Evolutionary conservation across 2,888 invertebrate species (phyloP).

Genomic region (Cotesia congregata): DNA sequence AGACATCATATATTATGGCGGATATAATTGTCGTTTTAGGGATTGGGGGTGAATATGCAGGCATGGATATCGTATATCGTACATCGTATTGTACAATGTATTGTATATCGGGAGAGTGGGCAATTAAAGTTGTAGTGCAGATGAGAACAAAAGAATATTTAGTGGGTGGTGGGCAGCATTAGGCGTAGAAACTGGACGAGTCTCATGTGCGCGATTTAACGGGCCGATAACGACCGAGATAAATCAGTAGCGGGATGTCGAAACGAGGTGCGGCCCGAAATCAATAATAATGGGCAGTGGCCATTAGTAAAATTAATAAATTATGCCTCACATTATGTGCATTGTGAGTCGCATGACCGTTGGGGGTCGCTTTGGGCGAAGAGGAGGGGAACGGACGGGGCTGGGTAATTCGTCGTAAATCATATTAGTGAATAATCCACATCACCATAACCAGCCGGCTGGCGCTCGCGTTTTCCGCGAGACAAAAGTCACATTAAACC

Average conservation of each 20-base stretch:
- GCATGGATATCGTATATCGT: no score
- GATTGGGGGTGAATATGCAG: no score
- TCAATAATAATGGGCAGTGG: constrained; percentile 70
- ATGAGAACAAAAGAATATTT: constrained; percentile 34
- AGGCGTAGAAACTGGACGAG: constrained; percentile 45
- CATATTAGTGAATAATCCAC: constrained; percentile 71
- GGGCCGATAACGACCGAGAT: constrained; percentile 67
- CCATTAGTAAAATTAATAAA: constrained; percentile 71
- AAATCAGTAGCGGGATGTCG: constrained; percentile 63
- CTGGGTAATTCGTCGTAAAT: constrained; percentile 69
- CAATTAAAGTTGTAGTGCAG: constrained; percentile 20
- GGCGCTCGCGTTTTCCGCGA: constrained; percentile 54
- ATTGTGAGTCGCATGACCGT: constrained; percentile 64
- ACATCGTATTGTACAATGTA: no score
- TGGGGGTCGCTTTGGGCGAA: constrained; percentile 26
- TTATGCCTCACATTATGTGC: constrained; percentile 70
- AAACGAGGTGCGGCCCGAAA: constrained; percentile 59
- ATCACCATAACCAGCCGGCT: constrained; percentile 66
- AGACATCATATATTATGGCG: not conserved
- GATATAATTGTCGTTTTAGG: not conserved
- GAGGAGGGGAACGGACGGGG: constrained; percentile 29
- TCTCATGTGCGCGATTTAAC: constrained; percentile 51
- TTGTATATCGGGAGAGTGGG: not conserved
- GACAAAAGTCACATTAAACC: constrained; percentile 58
- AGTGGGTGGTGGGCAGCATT: constrained; percentile 42